Base-by-base conservation (phyloP, 2,113 vertebrate genomes). In the Pedionomus torquatus region DNA sequence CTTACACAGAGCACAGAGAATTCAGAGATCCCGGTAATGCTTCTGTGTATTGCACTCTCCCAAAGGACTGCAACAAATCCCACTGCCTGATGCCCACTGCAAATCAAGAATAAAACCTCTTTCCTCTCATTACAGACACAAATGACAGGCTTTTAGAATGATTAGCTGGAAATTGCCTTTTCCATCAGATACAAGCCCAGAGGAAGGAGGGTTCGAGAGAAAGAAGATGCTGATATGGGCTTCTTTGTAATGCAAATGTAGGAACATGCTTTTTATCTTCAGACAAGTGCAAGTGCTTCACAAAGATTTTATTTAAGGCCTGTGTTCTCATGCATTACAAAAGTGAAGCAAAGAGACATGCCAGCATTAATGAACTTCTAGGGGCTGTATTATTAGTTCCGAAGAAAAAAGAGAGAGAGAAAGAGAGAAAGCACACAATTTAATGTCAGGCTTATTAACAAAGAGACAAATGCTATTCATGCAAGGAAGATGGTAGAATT, bases 241-340 rank as follows among this genome's bases (percentile, higher is more conserved):
- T 91, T 92, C 94, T 97, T 97, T 97, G 96, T 97, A 95, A 97
- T 97, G 97, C 87, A 97, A 97, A 97, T 97, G 74, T 87, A 85
- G 83, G 83, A 95, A 97, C 96, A 97, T 43, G 95, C 63, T 93
- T 97, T 97, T 97, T 96, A 97, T 97, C 97, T 97, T 97, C 91
- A 97, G 97, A 97, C 91, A 94, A 97, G 95, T 89, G 94, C 94
- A 91, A 97, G 89, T 84, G 93, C 91, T 96, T 94, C 96, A 95
- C 92, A 95, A 97, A 92, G 94, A 92, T 97, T 97, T 97, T 96
- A 96, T 95, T 96, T 97, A 94, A 97, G 92, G 89, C 89, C 92
- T 95, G 92, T 93, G 94, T 91, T 96, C 89, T 95, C 89, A 93
- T 95, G 96, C 94, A 95, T 97, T 97, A 95, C 87, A 85, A 76